Evolutionary conservation across 2,113 vertebrate species (phyloP), one percentile per base, ranked within the genome.

Genomic region (Xyrauchen texanus): DNA sequence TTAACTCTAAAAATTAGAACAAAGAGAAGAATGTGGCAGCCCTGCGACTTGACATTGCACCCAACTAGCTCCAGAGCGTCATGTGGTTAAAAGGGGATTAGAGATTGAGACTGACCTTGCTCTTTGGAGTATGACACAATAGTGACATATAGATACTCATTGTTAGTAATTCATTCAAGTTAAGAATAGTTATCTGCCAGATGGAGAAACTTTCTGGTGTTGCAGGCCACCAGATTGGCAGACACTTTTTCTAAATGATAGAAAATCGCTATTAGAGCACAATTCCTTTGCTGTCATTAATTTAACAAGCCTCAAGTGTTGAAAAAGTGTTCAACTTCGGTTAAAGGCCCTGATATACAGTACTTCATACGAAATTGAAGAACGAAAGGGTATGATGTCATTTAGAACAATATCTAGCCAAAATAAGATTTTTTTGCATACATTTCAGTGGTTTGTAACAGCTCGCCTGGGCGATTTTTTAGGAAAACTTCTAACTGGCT

Each of bases 11-110:
- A 78, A 16, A 16, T 57, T 68, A 72, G 47, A 78, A 82, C 64
- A 79, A 78, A 68, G 76, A 42, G 67, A 65, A 68, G 65, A 52
- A 16, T 80, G 69, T 81, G 55, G 62, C 80, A 81, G 80, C 15
- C 45, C 51, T 77, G n/a, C 12, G 65, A 52, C 60, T 80, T 67
- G 64, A 65, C 60, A 66, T 55, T 67, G 16, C 42, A 62, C 57
- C 55, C 64, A 60, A 68, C 62, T 78, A 55, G 60, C 73, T 78
- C 44, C 62, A 69, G 47, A 74, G 62, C 21, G 58, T 66, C 64
- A 78, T 15, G 62, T 72, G 42, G 52, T 34, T 73, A 75, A 81
- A 78, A 67, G 47, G 44, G 76, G 75, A 77, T 72, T 68, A 77
- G 44, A 78, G 63, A 79, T 63, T 60, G 46, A 66, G 12, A 61